Evolutionary conservation across 37 sponge, comb jelly and placozoan genomes (phyloP).

Genomic region (Bolinopsis microptera): DNA sequence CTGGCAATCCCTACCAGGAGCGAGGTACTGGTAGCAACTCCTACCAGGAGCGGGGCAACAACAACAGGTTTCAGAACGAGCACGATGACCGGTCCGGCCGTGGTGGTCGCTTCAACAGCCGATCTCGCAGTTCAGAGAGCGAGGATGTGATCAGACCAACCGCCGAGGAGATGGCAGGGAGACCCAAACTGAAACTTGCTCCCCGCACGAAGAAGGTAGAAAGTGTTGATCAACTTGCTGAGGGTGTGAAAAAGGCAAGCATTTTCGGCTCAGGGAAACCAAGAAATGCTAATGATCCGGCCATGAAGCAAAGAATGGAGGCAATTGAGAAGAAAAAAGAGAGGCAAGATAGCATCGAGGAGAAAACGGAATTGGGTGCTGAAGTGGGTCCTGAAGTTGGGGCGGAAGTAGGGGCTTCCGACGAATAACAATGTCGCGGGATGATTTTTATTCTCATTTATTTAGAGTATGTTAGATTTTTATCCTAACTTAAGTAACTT

Average conservation of each 20-base stretch:
- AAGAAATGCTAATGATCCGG: conserved; percentile 72
- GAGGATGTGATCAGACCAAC: conserved; percentile 41
- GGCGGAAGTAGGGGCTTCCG: not conserved
- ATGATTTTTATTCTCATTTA: not conserved
- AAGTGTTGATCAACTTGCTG: conserved; percentile 73
- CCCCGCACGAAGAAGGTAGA: conserved; percentile 75
- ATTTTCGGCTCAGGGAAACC: conserved; percentile 87
- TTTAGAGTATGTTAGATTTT: not conserved
- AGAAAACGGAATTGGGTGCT: no score
- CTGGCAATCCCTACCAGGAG: conserved; percentile 46
- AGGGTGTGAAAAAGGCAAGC: conserved; percentile 62
- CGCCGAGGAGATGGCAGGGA: conserved; percentile 73
- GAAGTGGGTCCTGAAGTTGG: no score
- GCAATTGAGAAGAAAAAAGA: conserved; percentile 48
- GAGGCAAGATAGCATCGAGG: not conserved
- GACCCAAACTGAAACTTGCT: conserved; percentile 82
- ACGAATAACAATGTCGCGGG: not conserved
- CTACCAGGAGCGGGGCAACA: conserved; percentile 41
- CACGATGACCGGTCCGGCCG: conserved; percentile 53
- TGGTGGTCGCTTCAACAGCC: not conserved
- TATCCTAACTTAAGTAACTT: not conserved
- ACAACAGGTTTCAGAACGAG: conserved; percentile 9
- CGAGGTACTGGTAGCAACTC: conserved; percentile 66
- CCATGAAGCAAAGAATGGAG: conserved; percentile 30
- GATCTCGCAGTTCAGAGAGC: conserved; percentile 33